Evolutionary conservation across 1,140 invertebrate species (phyloP).

Genomic region (Drosophila novamexicana): DNA sequence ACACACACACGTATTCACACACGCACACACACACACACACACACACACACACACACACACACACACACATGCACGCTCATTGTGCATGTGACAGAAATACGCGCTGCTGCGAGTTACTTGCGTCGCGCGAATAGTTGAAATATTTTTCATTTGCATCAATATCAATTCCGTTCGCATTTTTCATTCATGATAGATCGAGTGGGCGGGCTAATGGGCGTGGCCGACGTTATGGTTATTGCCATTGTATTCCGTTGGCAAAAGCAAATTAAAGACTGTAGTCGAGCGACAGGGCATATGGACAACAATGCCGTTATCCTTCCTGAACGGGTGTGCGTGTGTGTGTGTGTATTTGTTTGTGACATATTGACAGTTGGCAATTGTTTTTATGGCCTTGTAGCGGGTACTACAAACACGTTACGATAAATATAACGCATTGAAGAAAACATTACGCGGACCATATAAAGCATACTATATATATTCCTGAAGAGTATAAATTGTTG

Average conservation of each 20-base stretch:
- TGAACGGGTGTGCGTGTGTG: background rate
- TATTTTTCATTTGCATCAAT: conserved; percentile 81
- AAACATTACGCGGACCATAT: too few species aligned
- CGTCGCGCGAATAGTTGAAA: conserved; percentile 70
- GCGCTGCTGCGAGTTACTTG: conserved; percentile 9
- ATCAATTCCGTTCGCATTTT: conserved; percentile 71
- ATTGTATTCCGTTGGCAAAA: conserved; percentile 25
- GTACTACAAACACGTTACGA: background rate
- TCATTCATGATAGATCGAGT: conserved; percentile 19
- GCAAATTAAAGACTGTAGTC: conserved; percentile 62
- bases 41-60: conserved; percentile 2
- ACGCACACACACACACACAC: background rate
- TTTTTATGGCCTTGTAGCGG: conserved; percentile 21
- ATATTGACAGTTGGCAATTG: conserved; percentile 62
- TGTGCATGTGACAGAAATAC: conserved; percentile 7
- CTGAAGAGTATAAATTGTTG: background rate
- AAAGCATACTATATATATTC: background rate
- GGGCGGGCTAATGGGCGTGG: background rate
- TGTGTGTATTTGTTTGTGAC: conserved; percentile 34
- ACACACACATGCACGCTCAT: conserved; percentile 1
- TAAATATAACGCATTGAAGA: background rate
- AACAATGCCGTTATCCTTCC: background rate
- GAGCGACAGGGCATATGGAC: background rate
- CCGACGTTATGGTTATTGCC: conserved; percentile 59
- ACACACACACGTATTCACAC: background rate